phyloP scores from a whole-genome alignment of 2,888 invertebrate genomes.

The Cosmorhoe ocellata region DNA sequence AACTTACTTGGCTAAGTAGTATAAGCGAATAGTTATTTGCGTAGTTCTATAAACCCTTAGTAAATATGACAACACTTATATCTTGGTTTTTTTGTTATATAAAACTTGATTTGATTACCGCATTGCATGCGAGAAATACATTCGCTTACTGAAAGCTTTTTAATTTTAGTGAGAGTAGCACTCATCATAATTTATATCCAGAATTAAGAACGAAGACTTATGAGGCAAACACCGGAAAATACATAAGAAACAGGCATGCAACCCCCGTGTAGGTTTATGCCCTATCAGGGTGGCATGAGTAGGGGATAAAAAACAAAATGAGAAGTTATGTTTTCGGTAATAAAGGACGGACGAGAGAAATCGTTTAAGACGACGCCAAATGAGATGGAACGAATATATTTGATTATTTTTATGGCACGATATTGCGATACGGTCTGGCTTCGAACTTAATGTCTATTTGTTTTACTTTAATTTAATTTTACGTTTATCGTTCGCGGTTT shows the following conservation, averaged over 20 bases:
- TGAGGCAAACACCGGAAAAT: slow-evolving; percentile 47
- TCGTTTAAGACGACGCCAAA: slow-evolving; percentile 82
- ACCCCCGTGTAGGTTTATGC: slow-evolving; percentile 68
- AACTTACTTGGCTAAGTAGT: no score
- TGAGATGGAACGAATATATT: slow-evolving; percentile 83
- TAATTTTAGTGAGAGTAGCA: slow-evolving; percentile 26
- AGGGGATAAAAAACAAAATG: slow-evolving; percentile 82
- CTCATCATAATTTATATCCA: slow-evolving; percentile 30
- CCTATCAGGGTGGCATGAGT: slow-evolving; percentile 65
- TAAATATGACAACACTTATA: no score
- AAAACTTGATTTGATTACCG: no score
- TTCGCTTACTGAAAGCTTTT: slow-evolving; percentile 10
- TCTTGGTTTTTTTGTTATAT: no score
- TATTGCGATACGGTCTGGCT: slow-evolving; percentile 73
- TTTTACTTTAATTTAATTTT: slow-evolving; percentile 73
- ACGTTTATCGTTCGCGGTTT: slow-evolving; percentile 54
- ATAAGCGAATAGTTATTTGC: no score
- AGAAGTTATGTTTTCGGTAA: slow-evolving; percentile 83
- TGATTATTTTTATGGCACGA: slow-evolving; percentile 81
- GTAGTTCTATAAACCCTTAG: no score
- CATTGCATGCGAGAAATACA: not conserved
- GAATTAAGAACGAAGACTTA: slow-evolving; percentile 37
- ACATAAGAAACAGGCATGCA: slow-evolving; percentile 76
- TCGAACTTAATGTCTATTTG: slow-evolving; percentile 74
- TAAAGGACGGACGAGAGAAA: slow-evolving; percentile 82